Conservation (phyloP, 2,797 vertebrate genomes). For the Gastrophryne carolinensis region DNA sequence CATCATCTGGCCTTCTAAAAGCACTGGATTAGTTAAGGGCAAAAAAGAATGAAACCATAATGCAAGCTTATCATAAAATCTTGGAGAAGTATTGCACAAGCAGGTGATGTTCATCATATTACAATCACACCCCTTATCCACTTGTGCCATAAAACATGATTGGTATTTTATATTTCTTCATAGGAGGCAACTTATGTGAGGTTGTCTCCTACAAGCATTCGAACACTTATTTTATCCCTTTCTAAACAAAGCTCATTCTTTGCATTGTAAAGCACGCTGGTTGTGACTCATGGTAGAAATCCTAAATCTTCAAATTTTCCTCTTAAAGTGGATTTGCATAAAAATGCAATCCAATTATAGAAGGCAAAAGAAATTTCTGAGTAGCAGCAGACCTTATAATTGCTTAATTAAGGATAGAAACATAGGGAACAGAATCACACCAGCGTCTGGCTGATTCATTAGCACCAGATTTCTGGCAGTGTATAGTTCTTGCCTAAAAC, state of each 20-base stretch:
- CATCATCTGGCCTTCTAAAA: no score
- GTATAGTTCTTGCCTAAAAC: conserved; percentile 57
- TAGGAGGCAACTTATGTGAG: conserved; percentile 3
- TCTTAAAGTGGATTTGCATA: conserved; percentile 60
- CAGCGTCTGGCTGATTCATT: conserved; percentile 59
- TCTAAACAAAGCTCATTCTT: conserved; percentile 33
- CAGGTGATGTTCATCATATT: no score
- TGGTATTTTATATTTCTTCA: background rate
- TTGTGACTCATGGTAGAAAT: conserved; percentile 38
- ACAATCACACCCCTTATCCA: background rate
- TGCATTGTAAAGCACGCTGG: conserved; percentile 11
- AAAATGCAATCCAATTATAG: conserved; percentile 64
- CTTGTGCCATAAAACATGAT: background rate
- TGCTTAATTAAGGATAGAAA: conserved; percentile 64
- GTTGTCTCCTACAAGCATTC: conserved; percentile 19
- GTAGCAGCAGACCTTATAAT: conserved; percentile 63
- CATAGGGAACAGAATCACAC: conserved; percentile 58
- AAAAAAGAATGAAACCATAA: no score
- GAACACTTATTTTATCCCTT: conserved; percentile 34
- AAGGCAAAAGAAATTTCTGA: conserved; percentile 61
- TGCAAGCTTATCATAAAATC: no score
- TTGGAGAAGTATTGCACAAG: no score
- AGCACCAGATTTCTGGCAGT: conserved; percentile 57
- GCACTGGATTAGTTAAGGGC: no score
- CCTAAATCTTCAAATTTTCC: conserved; percentile 39